A percentile compares a stretch with the other conserved stretches of the same genome.
These are phyloP conservation scores for Esperia sulphurella DNA, from an alignment of 2,888 invertebrate genomes.

Conservation along the genomic window DNA sequence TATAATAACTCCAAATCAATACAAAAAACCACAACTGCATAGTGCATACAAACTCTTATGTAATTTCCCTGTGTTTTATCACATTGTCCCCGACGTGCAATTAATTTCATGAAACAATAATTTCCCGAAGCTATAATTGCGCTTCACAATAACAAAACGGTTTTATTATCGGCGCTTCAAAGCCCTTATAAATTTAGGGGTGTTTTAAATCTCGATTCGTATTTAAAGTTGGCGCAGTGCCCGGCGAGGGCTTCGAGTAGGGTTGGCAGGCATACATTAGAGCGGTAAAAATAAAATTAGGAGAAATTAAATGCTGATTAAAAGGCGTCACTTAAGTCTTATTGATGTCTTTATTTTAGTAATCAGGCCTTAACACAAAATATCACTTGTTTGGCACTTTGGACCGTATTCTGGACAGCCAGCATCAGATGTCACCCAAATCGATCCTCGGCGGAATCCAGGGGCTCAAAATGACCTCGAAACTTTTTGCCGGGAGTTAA, in stretches of 20 bases:
- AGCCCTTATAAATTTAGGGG: constrained; percentile 2
- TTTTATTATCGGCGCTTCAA: constrained; percentile 8
- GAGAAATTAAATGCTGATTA: too few relatives aligned
- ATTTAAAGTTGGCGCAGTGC: constrained; percentile 4
- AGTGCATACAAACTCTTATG: not conserved
- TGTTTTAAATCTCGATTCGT: constrained; percentile 2
- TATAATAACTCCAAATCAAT: too few relatives aligned
- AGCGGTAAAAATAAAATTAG: too few relatives aligned
- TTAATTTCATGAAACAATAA: not conserved
- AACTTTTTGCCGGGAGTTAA: too few relatives aligned
- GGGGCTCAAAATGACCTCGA: too few relatives aligned
- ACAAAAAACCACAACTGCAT: not conserved
- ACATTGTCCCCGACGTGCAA: not conserved
- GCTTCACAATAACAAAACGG: not conserved
- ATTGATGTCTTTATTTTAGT: too few relatives aligned
- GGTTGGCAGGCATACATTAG: not conserved
- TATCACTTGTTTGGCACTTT: too few relatives aligned
- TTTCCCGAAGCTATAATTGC: not conserved
- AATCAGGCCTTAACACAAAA: too few relatives aligned
- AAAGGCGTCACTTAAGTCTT: too few relatives aligned
- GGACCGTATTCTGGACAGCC: too few relatives aligned
- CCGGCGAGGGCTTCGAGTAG: not conserved
- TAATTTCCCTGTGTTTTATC: not conserved
- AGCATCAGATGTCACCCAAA: too few relatives aligned
- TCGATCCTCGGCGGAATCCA: too few relatives aligned